Evolutionary conservation across 2,113 vertebrate species (phyloP).

Genomic region (Corvus cornix): DNA sequence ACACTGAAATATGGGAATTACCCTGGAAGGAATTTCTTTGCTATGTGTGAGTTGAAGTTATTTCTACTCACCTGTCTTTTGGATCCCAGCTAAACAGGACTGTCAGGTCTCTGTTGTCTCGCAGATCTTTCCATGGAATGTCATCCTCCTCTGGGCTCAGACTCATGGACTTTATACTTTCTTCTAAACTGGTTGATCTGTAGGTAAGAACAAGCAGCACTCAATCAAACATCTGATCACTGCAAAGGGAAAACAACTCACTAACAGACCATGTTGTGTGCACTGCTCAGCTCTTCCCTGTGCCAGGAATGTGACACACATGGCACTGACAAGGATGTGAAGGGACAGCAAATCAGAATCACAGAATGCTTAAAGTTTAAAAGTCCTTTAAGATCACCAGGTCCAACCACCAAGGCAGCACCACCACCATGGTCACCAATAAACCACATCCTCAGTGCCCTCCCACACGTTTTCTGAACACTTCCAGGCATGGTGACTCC

Average conservation of each 20-base stretch:
- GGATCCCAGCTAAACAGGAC: slow-evolving; percentile 95
- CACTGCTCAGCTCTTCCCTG: background rate
- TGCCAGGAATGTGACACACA: background rate
- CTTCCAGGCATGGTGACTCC: background rate
- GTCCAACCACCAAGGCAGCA: background rate
- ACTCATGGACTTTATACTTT: slow-evolving; percentile 95
- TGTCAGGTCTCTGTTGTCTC: slow-evolving; percentile 94
- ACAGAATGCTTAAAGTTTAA: accelerated
- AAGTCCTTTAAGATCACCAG: background rate
- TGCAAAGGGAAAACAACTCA: background rate
- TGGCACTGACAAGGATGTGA: accelerated
- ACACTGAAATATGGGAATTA: background rate
- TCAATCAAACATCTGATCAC: background rate
- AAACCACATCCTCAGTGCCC: background rate
- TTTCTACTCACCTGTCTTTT: slow-evolving; percentile 80
- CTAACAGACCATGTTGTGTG: background rate
- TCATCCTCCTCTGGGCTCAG: slow-evolving; percentile 94
- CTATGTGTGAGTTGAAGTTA: background rate
- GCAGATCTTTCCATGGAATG: slow-evolving; percentile 91
- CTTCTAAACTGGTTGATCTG: slow-evolving; percentile 91
- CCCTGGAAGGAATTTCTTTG: background rate
- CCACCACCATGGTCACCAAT: background rate
- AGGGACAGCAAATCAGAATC: background rate
- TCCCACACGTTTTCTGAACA: background rate
- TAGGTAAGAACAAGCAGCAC: background rate